Percentiles rank a stretch among this genome's conserved stretches.
phyloP scores from a whole-genome alignment of 1,140 invertebrate species.

The Geopemphigus sp. region DNA sequence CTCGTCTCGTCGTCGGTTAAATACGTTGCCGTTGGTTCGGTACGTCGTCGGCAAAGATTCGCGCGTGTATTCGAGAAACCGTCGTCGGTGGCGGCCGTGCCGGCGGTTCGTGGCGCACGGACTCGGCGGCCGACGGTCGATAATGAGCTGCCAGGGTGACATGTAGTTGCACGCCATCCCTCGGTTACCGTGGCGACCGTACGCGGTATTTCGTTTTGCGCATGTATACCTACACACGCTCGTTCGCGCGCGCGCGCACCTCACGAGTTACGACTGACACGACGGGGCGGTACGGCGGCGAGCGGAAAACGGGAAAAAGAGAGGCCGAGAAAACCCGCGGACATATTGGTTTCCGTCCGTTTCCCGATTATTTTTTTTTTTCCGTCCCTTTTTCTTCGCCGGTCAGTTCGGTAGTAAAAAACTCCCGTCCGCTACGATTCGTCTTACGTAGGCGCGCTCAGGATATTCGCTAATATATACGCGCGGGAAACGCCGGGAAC shows the following conservation, averaged over 20 bases:
- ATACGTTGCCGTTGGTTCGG: no score
- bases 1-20: neutral
- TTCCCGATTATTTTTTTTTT: neutral
- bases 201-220: conserved; percentile 46
- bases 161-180: conserved; percentile 48
- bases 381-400: neutral
- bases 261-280: neutral
- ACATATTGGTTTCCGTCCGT: conserved; percentile 35
- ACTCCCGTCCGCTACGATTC: no score
- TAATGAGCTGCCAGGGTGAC: conserved; percentile 49
- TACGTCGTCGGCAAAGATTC: no score
- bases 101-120: no score
- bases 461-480: no score
- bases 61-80: neutral
- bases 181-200: conserved; percentile 37
- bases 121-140: conserved; percentile 46
- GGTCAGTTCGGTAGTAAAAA: no score
- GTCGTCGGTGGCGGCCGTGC: neutral
- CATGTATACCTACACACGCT: conserved; percentile 31
- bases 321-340: neutral
- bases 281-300: neutral
- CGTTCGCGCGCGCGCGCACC: neutral
- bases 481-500: no score
- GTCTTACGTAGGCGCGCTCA: no score
- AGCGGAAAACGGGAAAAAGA: neutral